phyloP scores from a whole-genome alignment of 2,113 vertebrate genomes.

The Ciconia stormi region DNA sequence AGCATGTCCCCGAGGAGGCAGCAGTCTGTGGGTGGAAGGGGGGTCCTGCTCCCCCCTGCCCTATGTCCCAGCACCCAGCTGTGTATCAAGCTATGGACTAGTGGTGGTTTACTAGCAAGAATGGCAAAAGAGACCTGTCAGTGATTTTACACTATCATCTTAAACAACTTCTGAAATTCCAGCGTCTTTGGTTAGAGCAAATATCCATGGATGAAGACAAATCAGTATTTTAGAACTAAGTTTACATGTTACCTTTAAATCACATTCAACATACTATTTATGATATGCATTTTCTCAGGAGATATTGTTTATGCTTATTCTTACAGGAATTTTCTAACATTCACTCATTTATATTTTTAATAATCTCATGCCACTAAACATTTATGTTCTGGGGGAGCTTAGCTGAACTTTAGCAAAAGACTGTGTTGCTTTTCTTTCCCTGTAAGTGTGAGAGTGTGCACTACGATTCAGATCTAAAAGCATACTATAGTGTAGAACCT shows the following conservation, averaged over 20 bases:
- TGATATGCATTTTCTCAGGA: not conserved
- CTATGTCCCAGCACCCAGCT: not conserved
- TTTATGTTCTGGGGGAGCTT: not conserved
- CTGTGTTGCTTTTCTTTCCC: not conserved
- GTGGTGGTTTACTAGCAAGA: not conserved
- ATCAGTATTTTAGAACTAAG: not conserved
- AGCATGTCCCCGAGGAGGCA: not conserved
- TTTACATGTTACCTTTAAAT: not conserved
- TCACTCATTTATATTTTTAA: not conserved
- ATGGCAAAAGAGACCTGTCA: not conserved
- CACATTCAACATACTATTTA: not conserved
- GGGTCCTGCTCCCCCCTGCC: not conserved
- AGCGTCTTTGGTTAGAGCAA: not conserved
- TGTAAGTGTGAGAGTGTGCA: not conserved
- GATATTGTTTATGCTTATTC: not conserved
- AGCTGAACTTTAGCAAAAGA: not conserved
- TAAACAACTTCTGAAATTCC: not conserved
- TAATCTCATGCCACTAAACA: not conserved
- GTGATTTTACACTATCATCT: not conserved
- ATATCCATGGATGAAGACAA: not conserved
- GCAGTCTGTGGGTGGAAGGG: not conserved
- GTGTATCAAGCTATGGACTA: rapidly evolving
- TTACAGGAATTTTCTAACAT: not conserved
- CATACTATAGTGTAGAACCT: not conserved
- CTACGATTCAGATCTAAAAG: not conserved